phyloP scores from a whole-genome alignment of 2,113 vertebrate genomes.

The Eidolon helvum region DNA sequence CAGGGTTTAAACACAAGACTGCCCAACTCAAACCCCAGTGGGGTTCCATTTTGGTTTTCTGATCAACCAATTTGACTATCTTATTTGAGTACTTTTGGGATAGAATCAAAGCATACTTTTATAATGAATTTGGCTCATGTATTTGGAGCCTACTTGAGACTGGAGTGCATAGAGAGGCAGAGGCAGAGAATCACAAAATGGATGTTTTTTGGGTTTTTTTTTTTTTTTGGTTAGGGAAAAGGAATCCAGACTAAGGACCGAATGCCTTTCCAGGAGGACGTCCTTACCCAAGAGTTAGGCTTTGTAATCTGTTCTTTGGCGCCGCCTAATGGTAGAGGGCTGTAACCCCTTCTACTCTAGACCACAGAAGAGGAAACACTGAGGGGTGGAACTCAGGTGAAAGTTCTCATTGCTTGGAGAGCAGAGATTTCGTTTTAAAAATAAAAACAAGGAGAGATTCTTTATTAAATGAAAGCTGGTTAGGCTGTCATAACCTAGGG shows the following conservation, averaged over 20 bases:
- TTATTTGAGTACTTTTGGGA: not conserved
- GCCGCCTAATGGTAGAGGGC: not conserved
- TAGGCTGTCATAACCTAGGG: not conserved
- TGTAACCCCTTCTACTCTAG: not conserved
- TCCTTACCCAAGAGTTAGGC: not conserved
- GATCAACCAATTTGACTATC: not conserved
- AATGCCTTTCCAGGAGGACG: not conserved
- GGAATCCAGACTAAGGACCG: not conserved
- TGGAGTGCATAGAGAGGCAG: not conserved
- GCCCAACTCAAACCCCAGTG: not conserved
- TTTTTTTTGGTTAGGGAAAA: not conserved
- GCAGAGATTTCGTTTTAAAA: not conserved
- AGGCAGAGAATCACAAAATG: not conserved
- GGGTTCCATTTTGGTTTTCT: not conserved
- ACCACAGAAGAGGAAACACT: not conserved
- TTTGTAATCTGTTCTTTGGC: constrained; percentile 39
- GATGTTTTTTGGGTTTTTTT: not conserved
- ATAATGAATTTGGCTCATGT: not conserved
- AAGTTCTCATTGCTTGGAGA: not conserved
- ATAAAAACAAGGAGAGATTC: not conserved
- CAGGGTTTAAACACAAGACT: not conserved
- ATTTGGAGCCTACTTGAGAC: not conserved
- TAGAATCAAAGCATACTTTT: not conserved
- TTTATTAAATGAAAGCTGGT: not conserved
- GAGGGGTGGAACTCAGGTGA: not conserved